phyloP scores from a whole-genome alignment of 2,797 vertebrate genomes.

The Semotilus atromaculatus region DNA sequence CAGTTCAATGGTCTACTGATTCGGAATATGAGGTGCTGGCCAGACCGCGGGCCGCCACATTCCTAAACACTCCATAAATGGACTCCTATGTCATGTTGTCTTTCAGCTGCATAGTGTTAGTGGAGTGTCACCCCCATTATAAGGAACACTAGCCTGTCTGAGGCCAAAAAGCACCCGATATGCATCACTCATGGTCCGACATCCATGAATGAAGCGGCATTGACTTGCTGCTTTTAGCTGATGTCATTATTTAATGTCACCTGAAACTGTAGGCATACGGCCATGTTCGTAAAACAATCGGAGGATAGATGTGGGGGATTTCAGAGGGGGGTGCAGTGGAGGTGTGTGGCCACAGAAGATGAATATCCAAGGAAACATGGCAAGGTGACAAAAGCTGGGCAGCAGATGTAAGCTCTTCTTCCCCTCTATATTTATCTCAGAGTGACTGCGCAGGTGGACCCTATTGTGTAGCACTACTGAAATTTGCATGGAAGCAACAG shows the following conservation, averaged over 20 bases:
- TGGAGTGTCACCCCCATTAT: conserved; percentile 71
- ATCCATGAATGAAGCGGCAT: conserved; percentile 24
- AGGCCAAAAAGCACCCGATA: conserved; percentile 58
- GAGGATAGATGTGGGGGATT: conserved; percentile 41
- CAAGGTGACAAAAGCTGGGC: conserved; percentile 63
- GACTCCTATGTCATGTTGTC: conserved; percentile 76
- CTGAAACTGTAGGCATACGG: conserved; percentile 7
- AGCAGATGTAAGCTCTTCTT: conserved; percentile 57
- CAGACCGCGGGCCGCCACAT: conserved; percentile 67
- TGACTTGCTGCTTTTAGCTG: conserved; percentile 27
- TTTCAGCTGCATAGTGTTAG: conserved; percentile 79
- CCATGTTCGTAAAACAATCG: conserved; percentile 25
- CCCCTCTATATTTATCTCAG: conserved; percentile 55
- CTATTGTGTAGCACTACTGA: conserved; percentile 52
- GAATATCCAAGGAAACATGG: conserved; percentile 32
- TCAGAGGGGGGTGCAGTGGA: conserved; percentile 6
- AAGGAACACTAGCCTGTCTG: conserved; percentile 72
- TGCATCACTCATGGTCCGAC: conserved; percentile 34
- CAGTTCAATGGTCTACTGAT: conserved; percentile 48
- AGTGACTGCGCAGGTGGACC: conserved; percentile 59
- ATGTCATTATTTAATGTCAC: conserved; percentile 40
- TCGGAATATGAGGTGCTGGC: conserved; percentile 56
- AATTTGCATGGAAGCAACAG: conserved; percentile 55
- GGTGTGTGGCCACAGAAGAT: conserved; percentile 42
- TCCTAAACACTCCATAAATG: conserved; percentile 75